Evolutionary conservation across 1,140 invertebrate species (phyloP), one percentile per base, ranked within the genome.

Genomic region (Stegodyphus mimosarum): DNA sequence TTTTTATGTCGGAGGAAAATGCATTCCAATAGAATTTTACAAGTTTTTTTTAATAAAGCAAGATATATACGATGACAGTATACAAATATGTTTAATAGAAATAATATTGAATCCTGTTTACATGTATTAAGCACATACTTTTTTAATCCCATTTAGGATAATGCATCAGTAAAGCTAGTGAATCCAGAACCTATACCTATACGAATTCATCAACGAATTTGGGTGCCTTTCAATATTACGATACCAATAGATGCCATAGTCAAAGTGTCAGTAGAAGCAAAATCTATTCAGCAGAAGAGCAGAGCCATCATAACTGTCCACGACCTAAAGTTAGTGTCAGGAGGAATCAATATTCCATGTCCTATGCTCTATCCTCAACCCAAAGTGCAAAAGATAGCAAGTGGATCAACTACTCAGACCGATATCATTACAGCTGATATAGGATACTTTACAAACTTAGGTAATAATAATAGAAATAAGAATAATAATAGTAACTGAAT

Each of bases 391-490:
- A 80, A 87, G n/a, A 78, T 72, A 9, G 86, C 88, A 3, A 87
- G 67, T 15, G 80, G 87, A 11, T 70, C 69, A 15, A 88, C 79
- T 5, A 87, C 72, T 3, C 88, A 88, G 73, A 86, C 48, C 18
- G 87, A 88, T 52, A 73, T 83, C 15, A 86, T 87, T 17, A 73
- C 67, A 17, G 87, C 81, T 17, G 64, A 87, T 50, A 71, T 88
- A 10, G 88, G 88, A 64, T 87, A 87, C 67, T 87, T 88, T 18
- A 72, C 87, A 7, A 88, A 88, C 79, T 77, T 88, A 72, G 88
- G 88, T 87, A 67, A 69, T 10, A 55, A 55, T 55, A 60, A 15
- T 5, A 10, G 1, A 60, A 15, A 60, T 10, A 60, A 60, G 5
- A 60, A n/a, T n/a, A n/a, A n/a, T n/a, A n/a, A n/a, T n/a, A n/a